Percentiles rank a stretch among this genome's conserved stretches.
These are phyloP conservation scores for Cassiopea andromeda DNA, from an alignment of 30 jellyfish, hydroid and myxozoan species.

Conservation along the genomic window DNA sequence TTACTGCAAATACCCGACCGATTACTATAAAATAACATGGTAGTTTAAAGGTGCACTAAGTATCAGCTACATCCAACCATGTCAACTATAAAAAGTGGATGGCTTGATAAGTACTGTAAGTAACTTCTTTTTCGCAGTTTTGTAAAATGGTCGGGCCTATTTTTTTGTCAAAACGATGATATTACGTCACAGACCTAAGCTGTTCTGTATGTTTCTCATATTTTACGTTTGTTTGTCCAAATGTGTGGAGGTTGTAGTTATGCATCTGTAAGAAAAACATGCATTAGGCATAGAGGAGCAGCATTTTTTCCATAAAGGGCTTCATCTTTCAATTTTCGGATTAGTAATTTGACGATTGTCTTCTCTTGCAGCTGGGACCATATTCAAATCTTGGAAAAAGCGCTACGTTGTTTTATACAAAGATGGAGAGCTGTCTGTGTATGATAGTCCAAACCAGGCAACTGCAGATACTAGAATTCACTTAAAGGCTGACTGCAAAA, in stretches of 20 bases:
- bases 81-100: slow-evolving; percentile 88
- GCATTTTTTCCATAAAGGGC: background rate
- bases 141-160: no score
- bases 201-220: no score
- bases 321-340: background rate
- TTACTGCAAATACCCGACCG: no score
- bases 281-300: no score
- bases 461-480: slow-evolving; percentile 83
- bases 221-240: no score
- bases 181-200: no score
- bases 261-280: no score
- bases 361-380: slow-evolving; percentile 68
- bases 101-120: slow-evolving; percentile 84
- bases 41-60: background rate
- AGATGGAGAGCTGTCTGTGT: slow-evolving; percentile 90
- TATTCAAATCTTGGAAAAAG: slow-evolving; percentile 89
- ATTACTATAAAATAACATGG: background rate
- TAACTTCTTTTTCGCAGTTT: background rate
- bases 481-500: slow-evolving; percentile 63
- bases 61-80: background rate
- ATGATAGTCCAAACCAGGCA: slow-evolving; percentile 78
- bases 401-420: slow-evolving; percentile 76
- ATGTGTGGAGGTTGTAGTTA: no score
- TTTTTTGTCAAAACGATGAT: no score
- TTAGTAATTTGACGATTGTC: background rate